Percentiles rank a stretch among this genome's conserved stretches.
These are phyloP conservation scores for Leptodactylus fallax DNA, from an alignment of 2,797 vertebrate genomes.

Conservation along the genomic window DNA sequence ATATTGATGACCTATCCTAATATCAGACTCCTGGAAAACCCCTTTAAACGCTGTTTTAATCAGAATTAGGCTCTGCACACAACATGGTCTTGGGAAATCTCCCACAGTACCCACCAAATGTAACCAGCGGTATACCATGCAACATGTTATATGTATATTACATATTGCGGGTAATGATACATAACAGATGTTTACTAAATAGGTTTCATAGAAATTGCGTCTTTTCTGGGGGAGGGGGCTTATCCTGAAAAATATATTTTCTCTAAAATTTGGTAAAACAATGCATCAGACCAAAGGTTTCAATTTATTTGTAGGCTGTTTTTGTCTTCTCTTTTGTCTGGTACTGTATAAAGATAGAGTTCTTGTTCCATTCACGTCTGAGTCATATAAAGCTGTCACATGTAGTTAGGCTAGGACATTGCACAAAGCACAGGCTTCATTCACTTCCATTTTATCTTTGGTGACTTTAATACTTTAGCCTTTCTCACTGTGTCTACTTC, in stretches of 20 bases:
- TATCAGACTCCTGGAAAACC: too few relatives aligned
- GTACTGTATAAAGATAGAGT: not conserved
- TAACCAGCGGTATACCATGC: not conserved
- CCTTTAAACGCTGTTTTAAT: too few relatives aligned
- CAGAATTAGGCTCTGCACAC: not conserved
- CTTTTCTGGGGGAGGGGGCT: not conserved
- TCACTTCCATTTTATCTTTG: not conserved
- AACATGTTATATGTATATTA: not conserved
- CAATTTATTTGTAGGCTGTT: not conserved
- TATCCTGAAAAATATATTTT: not conserved
- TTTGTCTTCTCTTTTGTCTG: not conserved
- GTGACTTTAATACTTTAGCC: not conserved
- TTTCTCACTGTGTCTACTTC: slow-evolving; percentile 50
- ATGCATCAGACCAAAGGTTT: not conserved
- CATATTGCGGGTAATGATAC: not conserved
- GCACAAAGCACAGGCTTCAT: not conserved
- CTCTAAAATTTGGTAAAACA: not conserved
- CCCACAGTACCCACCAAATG: not conserved
- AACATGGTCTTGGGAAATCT: not conserved
- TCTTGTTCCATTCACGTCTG: not conserved
- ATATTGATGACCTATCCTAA: too few relatives aligned
- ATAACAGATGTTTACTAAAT: not conserved
- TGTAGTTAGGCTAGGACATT: not conserved
- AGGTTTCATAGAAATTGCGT: not conserved
- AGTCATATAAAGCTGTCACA: not conserved